Base-by-base conservation (phyloP, 1,140 invertebrate genomes). In the Diplogasteroides magnus region DNA sequence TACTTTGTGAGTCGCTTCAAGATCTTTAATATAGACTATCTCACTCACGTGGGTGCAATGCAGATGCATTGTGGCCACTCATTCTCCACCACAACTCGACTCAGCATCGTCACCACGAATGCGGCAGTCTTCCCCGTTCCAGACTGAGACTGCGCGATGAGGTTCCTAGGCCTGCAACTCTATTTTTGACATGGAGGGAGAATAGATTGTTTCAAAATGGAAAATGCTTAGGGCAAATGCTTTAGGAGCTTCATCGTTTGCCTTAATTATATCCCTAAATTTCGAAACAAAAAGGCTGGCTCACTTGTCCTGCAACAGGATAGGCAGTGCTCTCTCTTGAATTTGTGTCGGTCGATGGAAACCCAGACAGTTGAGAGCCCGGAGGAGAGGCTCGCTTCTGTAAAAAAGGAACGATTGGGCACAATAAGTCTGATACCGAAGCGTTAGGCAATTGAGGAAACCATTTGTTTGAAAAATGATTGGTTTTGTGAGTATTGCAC, bases 101-200 rank as follows among this genome's bases (percentile, higher is more conserved):
- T 94, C 19, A 98, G 84, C 92, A 97, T 96, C 1, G 94, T 94
- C 57, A 98, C 86, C 11, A 94, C 90, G 87, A 98, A 98, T 11
- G 95, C 94, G 65, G 95, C 95, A 13, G 96, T 98, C 88, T 98
- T 98, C 61, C 95, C 95, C 71, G 96, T 98, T 61, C 96, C 96
- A 71, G 93, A 97, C 81, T 98, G 95, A 65, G 93, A 95, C 84
- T 98, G 96, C 1, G 96, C 96, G 78, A 98, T 98, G 89, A 98
- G 91, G 85, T 98, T 98, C 83, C 91, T 90, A 56, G 92, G 93
- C 11, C 89, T 90, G 77, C n/a, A n/a, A n/a, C n/a, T n/a, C n/a
- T n/a, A n/a, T n/a, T n/a, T n/a, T n/a, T n/a, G n/a, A n/a, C n/a
- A n/a, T n/a, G n/a, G n/a, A n/a, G n/a, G n/a, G n/a, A n/a, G n/a